Evolutionary conservation across 2,888 invertebrate genomes (phyloP).

Genomic region (Watsonalla cultraria): DNA sequence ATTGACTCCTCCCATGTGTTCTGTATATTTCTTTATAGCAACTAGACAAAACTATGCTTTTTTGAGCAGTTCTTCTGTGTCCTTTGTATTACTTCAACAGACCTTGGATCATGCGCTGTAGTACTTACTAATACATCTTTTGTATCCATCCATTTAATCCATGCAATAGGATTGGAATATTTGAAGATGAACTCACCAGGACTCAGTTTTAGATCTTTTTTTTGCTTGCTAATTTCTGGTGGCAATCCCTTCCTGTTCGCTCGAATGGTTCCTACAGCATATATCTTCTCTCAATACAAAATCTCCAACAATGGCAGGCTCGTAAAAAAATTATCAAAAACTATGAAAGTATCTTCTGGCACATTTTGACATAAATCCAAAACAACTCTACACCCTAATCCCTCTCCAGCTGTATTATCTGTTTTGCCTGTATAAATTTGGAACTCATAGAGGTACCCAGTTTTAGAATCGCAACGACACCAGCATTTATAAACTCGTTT

Average conservation of each 20-base stretch:
- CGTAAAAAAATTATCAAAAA: constrained; percentile 4
- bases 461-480: constrained; percentile 19
- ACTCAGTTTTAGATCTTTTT: no score
- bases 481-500: constrained; percentile 28
- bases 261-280: constrained; percentile 3
- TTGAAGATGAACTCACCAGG: no score
- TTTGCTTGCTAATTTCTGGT: constrained; percentile 19
- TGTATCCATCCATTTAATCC: constrained; percentile 25
- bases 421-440: constrained; percentile 21
- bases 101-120: constrained; percentile 26
- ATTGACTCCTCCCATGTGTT: constrained; percentile 27
- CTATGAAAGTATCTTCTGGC: no score
- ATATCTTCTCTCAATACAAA: constrained; percentile 1
- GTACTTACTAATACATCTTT: constrained; percentile 23
- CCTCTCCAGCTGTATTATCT: no score
- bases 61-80: constrained; percentile 19
- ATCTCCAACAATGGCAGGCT: not conserved
- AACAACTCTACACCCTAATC: no score
- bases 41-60: constrained; percentile 4
- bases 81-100: constrained; percentile 11
- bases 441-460: constrained; percentile 22
- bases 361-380: no score
- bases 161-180: no score
- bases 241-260: constrained; percentile 17
- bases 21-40: constrained; percentile 22